Base-by-base conservation (phyloP, 2,888 invertebrate species). In the Folsomia candida region DNA sequence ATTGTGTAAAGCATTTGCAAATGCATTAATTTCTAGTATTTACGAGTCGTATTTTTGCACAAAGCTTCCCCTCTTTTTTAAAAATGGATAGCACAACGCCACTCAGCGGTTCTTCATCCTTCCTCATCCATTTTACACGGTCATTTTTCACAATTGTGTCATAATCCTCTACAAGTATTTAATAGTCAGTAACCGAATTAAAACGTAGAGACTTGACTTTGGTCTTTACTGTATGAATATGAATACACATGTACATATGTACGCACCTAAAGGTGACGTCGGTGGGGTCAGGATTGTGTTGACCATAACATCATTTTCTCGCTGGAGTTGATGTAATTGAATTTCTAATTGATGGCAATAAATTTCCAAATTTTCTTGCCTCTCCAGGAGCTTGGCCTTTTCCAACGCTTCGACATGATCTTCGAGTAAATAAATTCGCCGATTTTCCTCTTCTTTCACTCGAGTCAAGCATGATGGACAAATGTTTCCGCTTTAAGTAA, bases 121-220 rank as follows among this genome's bases (percentile, higher is more conserved):
- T 70, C 60, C 72, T 71, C 27, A 76, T 65, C 73, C 73, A 76
- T 25, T 72, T 51, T 9, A 76, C 69, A 26, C 76, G 4, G 28
- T 76, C 76, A 58, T 76, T 76, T 67, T 76, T 76, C 14, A 76
- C 73, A 22, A 73, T 73, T n/a, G 73, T 65, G 20, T 65, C 69
- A 60, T 68, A 70, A 26, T 70, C 73, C 6, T 73, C 73, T 70
- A 29, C n/a, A 67, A 63, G n/a, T 25, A 9, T 14, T 18, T 24
- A 25, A 20, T 51, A 37, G 25, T 64, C 64, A 51, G 26, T 9
- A 60, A 9, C 22, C 22, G 47, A 18, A 47, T 11, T 47, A n/a
- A n/a, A 14, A 57, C 57, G 22, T 22, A 57, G 47, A 47, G 11
- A 47, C 14, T 47, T 47, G 47, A 47, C 47, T 11, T 47, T 47